Percentiles rank a stretch among this genome's conserved stretches.
Conservation (phyloP, 2,888 invertebrate genomes). For the Blomia tropicalis region DNA sequence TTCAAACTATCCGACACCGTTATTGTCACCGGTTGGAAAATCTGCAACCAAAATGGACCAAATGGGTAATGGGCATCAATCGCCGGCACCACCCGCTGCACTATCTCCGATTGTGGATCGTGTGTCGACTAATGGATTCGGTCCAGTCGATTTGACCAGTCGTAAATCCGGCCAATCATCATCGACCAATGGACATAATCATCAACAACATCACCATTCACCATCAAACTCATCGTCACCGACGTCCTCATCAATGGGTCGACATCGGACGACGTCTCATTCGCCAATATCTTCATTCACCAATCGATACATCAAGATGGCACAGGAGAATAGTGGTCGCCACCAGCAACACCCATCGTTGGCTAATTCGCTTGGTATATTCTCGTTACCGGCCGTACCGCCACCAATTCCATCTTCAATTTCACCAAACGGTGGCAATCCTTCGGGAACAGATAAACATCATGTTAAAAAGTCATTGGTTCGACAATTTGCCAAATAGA, state of each 20-base stretch:
- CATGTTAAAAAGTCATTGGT: neutral
- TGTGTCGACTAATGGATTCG: neutral
- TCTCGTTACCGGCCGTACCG: conserved; percentile 5
- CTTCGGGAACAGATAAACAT: too few species aligned
- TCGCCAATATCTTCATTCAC: conserved; percentile 8
- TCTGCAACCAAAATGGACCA: neutral
- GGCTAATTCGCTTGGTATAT: neutral
- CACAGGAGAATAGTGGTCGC: neutral
- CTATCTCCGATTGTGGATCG: neutral
- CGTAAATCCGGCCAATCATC: neutral
- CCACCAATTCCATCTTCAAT: neutral
- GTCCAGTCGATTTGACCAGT: conserved; percentile 4
- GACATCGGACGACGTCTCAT: neutral
- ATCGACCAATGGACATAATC: neutral
- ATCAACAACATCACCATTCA: neutral
- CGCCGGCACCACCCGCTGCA: neutral
- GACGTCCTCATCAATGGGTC: neutral
- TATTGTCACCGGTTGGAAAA: too few species aligned
- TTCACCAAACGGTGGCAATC: neutral
- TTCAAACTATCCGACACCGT: neutral
- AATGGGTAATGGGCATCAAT: neutral
- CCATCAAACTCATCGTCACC: neutral
- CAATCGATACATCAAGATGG: neutral
- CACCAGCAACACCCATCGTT: neutral
- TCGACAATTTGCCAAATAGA: conserved; percentile 8